phyloP scores from a whole-genome alignment of 2,888 invertebrate genomes.

The Penaeus monodon region DNA sequence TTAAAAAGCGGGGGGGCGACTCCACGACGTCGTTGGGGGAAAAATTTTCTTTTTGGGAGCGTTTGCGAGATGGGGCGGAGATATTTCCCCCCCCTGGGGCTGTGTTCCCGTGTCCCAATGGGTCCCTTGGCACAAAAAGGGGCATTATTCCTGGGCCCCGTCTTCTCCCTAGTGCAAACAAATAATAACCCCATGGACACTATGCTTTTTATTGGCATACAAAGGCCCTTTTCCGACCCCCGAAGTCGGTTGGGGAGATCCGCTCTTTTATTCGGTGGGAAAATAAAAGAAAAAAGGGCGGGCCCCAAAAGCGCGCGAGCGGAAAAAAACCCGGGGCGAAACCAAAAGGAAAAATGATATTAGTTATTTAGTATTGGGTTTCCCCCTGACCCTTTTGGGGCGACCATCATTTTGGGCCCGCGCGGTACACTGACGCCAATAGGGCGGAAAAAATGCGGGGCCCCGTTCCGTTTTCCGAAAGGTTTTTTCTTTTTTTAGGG shows the following conservation, averaged over 20 bases:
- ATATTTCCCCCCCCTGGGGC: constrained; percentile 10
- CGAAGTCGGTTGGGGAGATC: too few species aligned
- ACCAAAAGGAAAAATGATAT: constrained; percentile 52
- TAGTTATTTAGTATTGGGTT: constrained; percentile 45
- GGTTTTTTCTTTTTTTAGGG: too few species aligned
- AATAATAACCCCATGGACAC: constrained; percentile 57
- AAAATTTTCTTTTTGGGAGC: too few species aligned
- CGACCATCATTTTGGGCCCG: constrained; percentile 24
- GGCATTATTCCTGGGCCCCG: constrained; percentile 43
- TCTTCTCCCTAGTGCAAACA: constrained; percentile 30
- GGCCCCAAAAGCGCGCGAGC: too few species aligned
- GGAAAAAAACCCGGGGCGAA: constrained; percentile 8
- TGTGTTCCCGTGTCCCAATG: constrained; percentile 53
- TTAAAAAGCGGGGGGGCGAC: not conserved
- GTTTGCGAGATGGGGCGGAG: too few species aligned
- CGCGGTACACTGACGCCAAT: constrained; percentile 26
- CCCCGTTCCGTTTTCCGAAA: not conserved
- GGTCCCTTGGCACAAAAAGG: constrained; percentile 48
- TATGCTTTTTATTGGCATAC: constrained; percentile 42
- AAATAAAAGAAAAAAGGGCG: too few species aligned
- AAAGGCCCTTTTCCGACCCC: too few species aligned
- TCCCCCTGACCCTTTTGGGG: constrained; percentile 12
- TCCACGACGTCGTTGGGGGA: not conserved
- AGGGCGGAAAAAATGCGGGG: constrained; percentile 21
- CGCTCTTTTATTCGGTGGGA: too few species aligned